Evolutionary conservation across 2,888 invertebrate species (phyloP).

Genomic region (Smittia aterrima): DNA sequence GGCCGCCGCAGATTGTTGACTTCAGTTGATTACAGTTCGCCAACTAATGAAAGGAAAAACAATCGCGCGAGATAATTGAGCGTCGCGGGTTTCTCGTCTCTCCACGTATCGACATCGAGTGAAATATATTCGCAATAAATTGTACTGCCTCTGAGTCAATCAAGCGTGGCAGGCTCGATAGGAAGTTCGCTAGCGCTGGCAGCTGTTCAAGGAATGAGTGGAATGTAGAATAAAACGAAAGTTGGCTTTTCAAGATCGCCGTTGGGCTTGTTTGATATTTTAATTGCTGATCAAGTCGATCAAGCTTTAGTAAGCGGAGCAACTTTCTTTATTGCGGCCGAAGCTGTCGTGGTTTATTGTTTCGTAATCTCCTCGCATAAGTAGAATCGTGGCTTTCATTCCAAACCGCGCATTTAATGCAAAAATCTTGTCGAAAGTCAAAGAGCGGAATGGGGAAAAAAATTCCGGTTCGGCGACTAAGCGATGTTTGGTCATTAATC

Average conservation of each 20-base stretch:
- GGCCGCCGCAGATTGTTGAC: neutral
- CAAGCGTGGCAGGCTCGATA: neutral
- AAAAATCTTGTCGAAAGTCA: slow-evolving; percentile 20
- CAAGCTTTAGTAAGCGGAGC: neutral
- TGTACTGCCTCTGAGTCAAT: slow-evolving; percentile 4
- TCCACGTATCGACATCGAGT: slow-evolving; percentile 24
- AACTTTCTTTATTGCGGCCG: neutral
- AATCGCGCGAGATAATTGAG: neutral
- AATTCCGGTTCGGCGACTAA: neutral
- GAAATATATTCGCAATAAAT: slow-evolving; percentile 22
- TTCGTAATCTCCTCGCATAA: neutral
- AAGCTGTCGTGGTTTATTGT: slow-evolving; percentile 2
- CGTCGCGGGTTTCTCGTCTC: slow-evolving; percentile 9
- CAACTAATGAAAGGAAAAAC: neutral
- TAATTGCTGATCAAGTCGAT: neutral
- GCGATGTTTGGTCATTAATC: neutral
- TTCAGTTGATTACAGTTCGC: neutral
- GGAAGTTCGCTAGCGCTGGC: neutral
- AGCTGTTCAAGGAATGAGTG: neutral
- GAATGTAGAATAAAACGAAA: slow-evolving; percentile 30
- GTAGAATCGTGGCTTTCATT: slow-evolving; percentile 7
- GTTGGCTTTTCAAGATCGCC: slow-evolving; percentile 10
- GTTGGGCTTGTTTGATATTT: neutral
- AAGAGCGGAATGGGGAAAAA: neutral
- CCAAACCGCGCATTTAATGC: slow-evolving; percentile 5